phyloP scores from a whole-genome alignment of 2,797 vertebrate species.

The Nasua narica region DNA sequence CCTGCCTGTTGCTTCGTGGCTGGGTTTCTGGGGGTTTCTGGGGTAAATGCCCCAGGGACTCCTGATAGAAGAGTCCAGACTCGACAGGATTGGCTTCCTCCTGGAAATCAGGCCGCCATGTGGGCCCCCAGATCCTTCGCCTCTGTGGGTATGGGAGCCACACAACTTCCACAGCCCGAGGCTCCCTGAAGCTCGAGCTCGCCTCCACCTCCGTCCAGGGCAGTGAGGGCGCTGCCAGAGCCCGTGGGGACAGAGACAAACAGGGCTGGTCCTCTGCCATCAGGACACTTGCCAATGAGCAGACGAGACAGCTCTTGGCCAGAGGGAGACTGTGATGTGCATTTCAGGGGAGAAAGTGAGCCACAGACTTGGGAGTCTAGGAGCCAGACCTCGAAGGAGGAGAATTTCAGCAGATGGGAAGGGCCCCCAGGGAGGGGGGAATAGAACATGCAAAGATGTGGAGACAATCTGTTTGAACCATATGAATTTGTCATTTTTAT shows the following conservation, averaged over 20 bases:
- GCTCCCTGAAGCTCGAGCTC: background rate
- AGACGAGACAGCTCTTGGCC: background rate
- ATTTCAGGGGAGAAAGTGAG: background rate
- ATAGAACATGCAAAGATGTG: background rate
- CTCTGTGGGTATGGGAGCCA: fast-evolving
- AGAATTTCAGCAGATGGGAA: background rate
- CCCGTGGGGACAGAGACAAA: background rate
- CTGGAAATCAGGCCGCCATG: background rate
- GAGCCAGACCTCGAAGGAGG: background rate
- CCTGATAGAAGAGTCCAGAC: background rate
- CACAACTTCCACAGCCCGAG: background rate
- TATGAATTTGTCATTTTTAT: background rate
- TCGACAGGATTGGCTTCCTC: background rate
- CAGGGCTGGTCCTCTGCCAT: background rate
- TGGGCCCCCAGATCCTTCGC: background rate
- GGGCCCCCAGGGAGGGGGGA: background rate
- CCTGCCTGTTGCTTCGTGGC: background rate
- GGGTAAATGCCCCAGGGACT: background rate
- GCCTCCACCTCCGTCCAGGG: background rate
- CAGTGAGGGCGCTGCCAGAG: fast-evolving
- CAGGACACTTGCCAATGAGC: background rate
- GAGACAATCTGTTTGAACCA: background rate
- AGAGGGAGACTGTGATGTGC: background rate
- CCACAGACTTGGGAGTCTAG: background rate
- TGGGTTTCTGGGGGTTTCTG: background rate